Evolutionary conservation across 1,140 invertebrate species (phyloP).

Genomic region (Aphelenchoides avenae): DNA sequence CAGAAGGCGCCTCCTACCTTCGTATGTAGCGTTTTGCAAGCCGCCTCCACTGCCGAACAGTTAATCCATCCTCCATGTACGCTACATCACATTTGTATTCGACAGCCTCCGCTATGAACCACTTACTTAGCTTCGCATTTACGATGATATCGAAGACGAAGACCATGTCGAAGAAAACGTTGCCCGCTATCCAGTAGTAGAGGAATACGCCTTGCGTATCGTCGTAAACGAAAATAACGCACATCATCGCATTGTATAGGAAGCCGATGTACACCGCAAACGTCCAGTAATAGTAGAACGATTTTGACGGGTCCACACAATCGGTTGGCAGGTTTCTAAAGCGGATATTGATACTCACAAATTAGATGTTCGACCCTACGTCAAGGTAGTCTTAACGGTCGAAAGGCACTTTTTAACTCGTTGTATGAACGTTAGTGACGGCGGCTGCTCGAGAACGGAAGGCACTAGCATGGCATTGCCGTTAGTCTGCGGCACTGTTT

Average conservation of each 20-base stretch:
- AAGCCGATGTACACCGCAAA: constrained; percentile 42
- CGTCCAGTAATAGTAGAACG: constrained; percentile 46
- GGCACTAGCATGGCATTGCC: neutral
- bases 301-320: constrained; percentile 28
- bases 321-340: constrained; percentile 22
- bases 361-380: neutral
- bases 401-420: neutral
- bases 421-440: neutral
- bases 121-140: constrained; percentile 40
- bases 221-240: constrained; percentile 47
- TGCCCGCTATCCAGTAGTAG: constrained; percentile 26
- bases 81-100: constrained; percentile 7
- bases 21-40: constrained; percentile 40
- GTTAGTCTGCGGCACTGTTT: neutral
- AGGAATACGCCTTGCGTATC: constrained; percentile 35
- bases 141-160: constrained; percentile 37
- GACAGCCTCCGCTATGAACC: neutral
- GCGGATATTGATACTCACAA: neutral
- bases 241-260: constrained; percentile 45
- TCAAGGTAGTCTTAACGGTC: neutral
- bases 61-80: constrained; percentile 39
- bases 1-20: too few relatives aligned
- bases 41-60: constrained; percentile 17
- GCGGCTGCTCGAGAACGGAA: neutral
- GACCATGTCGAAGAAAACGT: constrained; percentile 35